A percentile compares a stretch with the other conserved stretches of the same genome.
Conservation (phyloP, 2,888 invertebrate species). For the Rugalucina vietnamica region DNA sequence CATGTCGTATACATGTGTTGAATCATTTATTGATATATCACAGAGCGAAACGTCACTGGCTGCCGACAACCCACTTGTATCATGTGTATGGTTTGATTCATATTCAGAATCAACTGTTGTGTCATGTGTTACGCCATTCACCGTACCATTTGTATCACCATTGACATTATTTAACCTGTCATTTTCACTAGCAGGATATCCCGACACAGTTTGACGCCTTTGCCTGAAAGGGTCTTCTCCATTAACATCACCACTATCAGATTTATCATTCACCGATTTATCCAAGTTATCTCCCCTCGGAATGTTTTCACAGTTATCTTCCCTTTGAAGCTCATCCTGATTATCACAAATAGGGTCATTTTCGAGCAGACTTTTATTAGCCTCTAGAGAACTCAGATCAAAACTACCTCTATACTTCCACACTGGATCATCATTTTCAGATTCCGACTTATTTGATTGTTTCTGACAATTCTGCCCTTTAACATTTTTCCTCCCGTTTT, state of each 20-base stretch:
- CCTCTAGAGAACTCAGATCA: slow-evolving; percentile 71
- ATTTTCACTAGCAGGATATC: slow-evolving; percentile 30
- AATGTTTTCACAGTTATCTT: slow-evolving; percentile 30
- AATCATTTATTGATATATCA: slow-evolving; percentile 4
- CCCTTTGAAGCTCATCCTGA: slow-evolving; percentile 72
- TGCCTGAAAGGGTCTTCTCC: background rate
- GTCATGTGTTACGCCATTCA: background rate
- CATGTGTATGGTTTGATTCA: background rate
- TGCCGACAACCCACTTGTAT: background rate
- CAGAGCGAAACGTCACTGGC: background rate
- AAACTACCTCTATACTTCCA: slow-evolving; percentile 76
- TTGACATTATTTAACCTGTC: background rate
- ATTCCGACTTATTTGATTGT: slow-evolving; percentile 24
- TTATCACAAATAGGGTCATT: slow-evolving; percentile 69
- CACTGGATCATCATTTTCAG: slow-evolving; percentile 72
- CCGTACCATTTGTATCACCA: background rate
- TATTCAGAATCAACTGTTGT: background rate
- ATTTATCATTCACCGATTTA: background rate
- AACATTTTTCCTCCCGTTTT: slow-evolving; percentile 21
- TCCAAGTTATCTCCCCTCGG: background rate
- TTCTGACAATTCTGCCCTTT: background rate
- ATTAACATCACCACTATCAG: background rate
- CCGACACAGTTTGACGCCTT: slow-evolving; percentile 49
- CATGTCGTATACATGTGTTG: slow-evolving; percentile 14
- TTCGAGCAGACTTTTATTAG: slow-evolving; percentile 66